A percentile compares a stretch with the other conserved stretches of the same genome.
phyloP scores from a whole-genome alignment of 2,113 vertebrate genomes.

The Neogale vison region DNA sequence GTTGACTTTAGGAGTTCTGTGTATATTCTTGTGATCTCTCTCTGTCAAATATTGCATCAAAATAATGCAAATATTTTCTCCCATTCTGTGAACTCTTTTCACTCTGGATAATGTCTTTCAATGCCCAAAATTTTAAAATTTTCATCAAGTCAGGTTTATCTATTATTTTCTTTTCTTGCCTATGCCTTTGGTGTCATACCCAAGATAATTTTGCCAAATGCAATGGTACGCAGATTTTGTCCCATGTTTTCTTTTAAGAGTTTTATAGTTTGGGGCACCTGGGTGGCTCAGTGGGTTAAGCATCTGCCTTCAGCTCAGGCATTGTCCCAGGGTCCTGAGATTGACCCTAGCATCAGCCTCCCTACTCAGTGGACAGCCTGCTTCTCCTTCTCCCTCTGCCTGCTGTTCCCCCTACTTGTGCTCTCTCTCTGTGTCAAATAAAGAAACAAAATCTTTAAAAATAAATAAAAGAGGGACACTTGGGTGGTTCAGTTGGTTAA shows the following conservation, averaged over 20 bases:
- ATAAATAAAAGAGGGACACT: too few species aligned
- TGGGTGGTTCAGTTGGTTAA: too few species aligned
- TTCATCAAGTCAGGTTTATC: background rate
- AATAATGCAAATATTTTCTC: background rate
- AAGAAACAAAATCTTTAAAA: too few species aligned
- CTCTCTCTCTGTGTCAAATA: too few species aligned
- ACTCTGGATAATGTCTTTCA: background rate
- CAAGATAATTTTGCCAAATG: background rate
- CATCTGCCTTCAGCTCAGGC: background rate
- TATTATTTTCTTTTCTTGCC: background rate
- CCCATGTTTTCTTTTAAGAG: background rate
- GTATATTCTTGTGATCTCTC: too few species aligned
- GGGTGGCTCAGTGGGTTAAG: background rate
- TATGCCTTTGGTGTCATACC: background rate
- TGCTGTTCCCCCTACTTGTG: too few species aligned
- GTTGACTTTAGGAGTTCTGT: background rate
- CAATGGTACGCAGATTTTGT: background rate
- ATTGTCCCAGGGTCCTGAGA: too few species aligned
- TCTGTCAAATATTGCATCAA: too few species aligned
- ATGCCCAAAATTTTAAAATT: background rate
- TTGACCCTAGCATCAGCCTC: too few species aligned
- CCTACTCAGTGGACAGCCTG: too few species aligned
- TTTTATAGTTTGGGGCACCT: background rate
- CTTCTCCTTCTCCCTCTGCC: too few species aligned
- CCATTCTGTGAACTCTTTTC: background rate